Base-by-base conservation (phyloP, 2,113 vertebrate species). In the Serinus canaria region DNA sequence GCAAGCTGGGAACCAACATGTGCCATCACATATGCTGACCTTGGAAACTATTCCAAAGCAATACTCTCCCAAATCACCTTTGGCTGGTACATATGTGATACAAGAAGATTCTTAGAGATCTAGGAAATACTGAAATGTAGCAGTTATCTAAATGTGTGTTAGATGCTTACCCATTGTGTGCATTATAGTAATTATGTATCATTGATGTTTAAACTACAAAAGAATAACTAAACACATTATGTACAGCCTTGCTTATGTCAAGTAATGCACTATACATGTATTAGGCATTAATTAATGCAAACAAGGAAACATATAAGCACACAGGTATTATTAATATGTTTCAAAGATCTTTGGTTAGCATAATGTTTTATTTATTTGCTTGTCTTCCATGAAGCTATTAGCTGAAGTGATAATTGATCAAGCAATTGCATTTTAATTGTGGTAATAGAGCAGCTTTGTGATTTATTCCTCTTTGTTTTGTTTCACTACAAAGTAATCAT, bases 381-480 rank as follows among this genome's bases (percentile, higher is more conserved):
- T 79, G 80, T 33, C 82, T 68, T 96, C 62, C 35, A 62, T 92
- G 58, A 95, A 44, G 52, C 49, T 96, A 96, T 95, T 95, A 95
- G 80, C 50, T 55, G 87, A 79, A 94, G 59, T 95, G 79, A 95
- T 95, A 96, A 96, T 72, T 93, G 91, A 94, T 96, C 83, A 90
- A 93, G 93, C 35, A 94, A 89, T 82, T 91, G 69, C 81, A 88
- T 90, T 94, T 92, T 96, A 97, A 96, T 96, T 77, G 47, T 95
- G 73, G 80, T 96, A 95, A 92, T 88, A 91, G 47, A 68, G 50
- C 67, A 37, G 46, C 58, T 92, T 95, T 84, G 87, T 96, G 72
- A 92, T 96, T 97, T 96, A 94, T 97, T 96, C 93, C 60, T 97
- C 92, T 97, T 96, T 97, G 86, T 90, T 97, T 95, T 96, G 81